These are phyloP conservation scores for Xiphias gladius DNA, from an alignment of 2,113 vertebrate genomes.

Conservation along the genomic window DNA sequence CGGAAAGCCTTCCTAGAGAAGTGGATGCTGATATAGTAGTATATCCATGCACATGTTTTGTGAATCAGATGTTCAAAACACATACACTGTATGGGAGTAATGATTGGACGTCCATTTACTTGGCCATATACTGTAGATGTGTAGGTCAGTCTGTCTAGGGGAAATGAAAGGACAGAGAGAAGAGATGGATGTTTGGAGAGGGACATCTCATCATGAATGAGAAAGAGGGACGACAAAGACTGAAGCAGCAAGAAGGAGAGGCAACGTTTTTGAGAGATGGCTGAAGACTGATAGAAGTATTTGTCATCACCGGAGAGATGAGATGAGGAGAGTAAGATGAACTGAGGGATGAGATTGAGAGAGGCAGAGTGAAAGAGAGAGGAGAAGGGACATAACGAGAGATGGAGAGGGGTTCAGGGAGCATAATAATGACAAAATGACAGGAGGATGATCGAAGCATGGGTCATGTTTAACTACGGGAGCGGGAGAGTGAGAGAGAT, in stretches of 20 bases:
- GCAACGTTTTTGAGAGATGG: slow-evolving; percentile 49
- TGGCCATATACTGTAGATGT: background rate
- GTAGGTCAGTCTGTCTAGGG: background rate
- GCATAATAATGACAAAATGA: slow-evolving; percentile 80
- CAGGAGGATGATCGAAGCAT: slow-evolving; percentile 74
- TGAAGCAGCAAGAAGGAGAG: slow-evolving; percentile 45
- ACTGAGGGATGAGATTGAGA: slow-evolving; percentile 42
- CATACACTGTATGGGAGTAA: background rate
- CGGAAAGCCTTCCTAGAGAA: background rate
- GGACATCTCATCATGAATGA: slow-evolving; percentile 41
- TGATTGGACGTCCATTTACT: background rate
- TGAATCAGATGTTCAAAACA: slow-evolving; percentile 13
- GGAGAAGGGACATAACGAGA: slow-evolving; percentile 38
- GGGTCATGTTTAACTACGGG: slow-evolving; percentile 79
- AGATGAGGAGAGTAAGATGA: slow-evolving; percentile 45
- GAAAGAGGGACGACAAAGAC: slow-evolving; percentile 43
- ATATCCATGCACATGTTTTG: background rate
- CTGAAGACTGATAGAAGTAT: slow-evolving; percentile 62
- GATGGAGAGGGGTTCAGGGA: slow-evolving; percentile 62
- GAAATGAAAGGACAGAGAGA: slow-evolving; percentile 20
- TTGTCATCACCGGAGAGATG: slow-evolving; percentile 61
- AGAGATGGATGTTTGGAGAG: slow-evolving; percentile 18
- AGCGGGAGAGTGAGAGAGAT: slow-evolving; percentile 53
- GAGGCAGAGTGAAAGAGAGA: slow-evolving; percentile 26
- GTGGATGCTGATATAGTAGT: background rate